phyloP scores from a whole-genome alignment of 2,888 invertebrate species.

The Amitus sp. region DNA sequence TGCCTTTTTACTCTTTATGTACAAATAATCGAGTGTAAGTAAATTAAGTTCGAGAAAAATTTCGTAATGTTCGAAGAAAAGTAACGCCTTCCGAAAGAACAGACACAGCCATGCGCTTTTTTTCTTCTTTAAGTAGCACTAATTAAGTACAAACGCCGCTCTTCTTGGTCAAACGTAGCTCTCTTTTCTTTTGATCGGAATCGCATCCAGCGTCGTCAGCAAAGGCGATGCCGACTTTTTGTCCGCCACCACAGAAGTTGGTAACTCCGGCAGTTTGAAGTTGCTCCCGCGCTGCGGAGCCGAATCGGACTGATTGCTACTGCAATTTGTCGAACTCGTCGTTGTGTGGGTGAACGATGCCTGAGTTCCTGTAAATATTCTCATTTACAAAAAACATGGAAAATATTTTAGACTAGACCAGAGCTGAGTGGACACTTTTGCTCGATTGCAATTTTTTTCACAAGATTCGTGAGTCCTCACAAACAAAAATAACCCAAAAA shows the following conservation, averaged over 20 bases:
- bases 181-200: conserved; percentile 53
- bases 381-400: background rate
- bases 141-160: background rate
- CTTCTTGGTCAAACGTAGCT: conserved; percentile 55
- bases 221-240: conserved; percentile 51
- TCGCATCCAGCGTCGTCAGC: conserved; percentile 46
- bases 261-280: conserved; percentile 47
- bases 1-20: background rate
- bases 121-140: background rate
- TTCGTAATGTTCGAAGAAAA: background rate
- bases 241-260: conserved; percentile 37
- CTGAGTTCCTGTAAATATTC: conserved; percentile 17
- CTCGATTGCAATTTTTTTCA: too few relatives aligned
- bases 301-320: conserved; percentile 64
- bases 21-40: too few relatives aligned
- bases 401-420: too few relatives aligned
- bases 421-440: too few relatives aligned
- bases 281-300: conserved; percentile 71
- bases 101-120: conserved; percentile 7
- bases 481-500: too few relatives aligned
- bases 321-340: conserved; percentile 56
- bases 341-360: conserved; percentile 48
- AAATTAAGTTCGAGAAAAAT: background rate
- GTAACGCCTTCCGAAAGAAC: background rate
- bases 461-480: too few relatives aligned